These are phyloP conservation scores for Monopis laevigella DNA, from an alignment of 2,888 invertebrate genomes.

Conservation along the genomic window DNA sequence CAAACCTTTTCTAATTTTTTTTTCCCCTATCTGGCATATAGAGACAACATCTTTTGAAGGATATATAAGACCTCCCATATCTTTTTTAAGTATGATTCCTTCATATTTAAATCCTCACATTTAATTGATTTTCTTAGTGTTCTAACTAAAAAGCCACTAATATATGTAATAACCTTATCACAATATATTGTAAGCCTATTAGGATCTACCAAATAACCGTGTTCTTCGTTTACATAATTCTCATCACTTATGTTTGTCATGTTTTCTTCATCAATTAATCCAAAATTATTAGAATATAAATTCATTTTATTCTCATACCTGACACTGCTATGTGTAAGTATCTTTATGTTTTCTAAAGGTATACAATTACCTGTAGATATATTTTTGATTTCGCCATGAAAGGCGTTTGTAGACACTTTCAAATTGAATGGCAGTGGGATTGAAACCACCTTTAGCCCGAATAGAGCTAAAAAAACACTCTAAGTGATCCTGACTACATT, in stretches of 20 bases:
- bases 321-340: not conserved
- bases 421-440: conserved; percentile 12
- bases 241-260: not conserved
- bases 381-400: conserved; percentile 1
- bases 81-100: not conserved
- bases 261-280: not conserved
- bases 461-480: conserved; percentile 17
- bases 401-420: not conserved
- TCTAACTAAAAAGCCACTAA: not conserved
- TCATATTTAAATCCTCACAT: not conserved
- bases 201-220: not conserved
- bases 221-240: not conserved
- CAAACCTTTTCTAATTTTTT: not conserved
- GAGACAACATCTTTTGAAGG: not conserved
- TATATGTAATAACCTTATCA: not conserved
- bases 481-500: conserved; percentile 14
- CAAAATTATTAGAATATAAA: too few relatives aligned
- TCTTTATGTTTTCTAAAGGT: not conserved
- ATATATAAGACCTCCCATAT: not conserved
- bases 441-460: conserved; percentile 16
- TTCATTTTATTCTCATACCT: not conserved
- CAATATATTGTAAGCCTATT: not conserved
- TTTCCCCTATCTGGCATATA: not conserved
- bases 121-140: not conserved
- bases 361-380: conserved; percentile 1